Conservation (phyloP, 2,888 invertebrate species). For the Trichogramma evanescens region DNA sequence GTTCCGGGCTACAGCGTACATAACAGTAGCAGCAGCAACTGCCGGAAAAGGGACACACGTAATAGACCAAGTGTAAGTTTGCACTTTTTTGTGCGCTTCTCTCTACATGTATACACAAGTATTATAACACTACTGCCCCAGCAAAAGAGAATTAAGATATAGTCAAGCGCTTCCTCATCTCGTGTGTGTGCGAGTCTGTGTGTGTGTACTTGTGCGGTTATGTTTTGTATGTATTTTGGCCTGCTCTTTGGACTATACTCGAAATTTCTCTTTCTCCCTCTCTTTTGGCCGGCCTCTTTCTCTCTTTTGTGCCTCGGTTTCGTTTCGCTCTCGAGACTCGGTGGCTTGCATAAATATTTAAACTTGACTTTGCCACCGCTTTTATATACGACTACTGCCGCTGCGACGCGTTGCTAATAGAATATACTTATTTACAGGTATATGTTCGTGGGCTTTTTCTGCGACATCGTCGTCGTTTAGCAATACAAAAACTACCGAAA, state of each 20-base stretch:
- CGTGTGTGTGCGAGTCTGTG: no score
- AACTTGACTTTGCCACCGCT: constrained; percentile 18
- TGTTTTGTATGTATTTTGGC: background rate
- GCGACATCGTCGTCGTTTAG: no score
- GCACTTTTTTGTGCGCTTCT: constrained; percentile 3
- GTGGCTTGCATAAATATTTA: constrained; percentile 19
- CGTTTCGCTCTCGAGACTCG: background rate
- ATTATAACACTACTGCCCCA: no score
- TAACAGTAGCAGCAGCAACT: no score
- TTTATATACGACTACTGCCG: background rate
- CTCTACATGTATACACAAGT: no score
- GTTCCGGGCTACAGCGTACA: constrained; percentile 1
- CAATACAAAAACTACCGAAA: no score
- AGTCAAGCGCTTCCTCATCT: no score
- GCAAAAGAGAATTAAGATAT: no score
- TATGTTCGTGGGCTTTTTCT: no score
- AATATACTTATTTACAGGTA: no score
- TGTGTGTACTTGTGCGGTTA: no score
- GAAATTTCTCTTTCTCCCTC: background rate
- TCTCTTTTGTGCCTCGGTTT: background rate
- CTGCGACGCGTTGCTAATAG: no score
- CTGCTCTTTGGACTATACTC: background rate
- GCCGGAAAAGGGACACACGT: constrained; percentile 6
- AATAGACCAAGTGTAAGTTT: constrained; percentile 4
- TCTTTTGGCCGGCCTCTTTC: background rate